Evolutionary conservation across 2,888 invertebrate genomes (phyloP), one percentile per base, ranked within the genome.

Genomic region (Erebia epiphron): DNA sequence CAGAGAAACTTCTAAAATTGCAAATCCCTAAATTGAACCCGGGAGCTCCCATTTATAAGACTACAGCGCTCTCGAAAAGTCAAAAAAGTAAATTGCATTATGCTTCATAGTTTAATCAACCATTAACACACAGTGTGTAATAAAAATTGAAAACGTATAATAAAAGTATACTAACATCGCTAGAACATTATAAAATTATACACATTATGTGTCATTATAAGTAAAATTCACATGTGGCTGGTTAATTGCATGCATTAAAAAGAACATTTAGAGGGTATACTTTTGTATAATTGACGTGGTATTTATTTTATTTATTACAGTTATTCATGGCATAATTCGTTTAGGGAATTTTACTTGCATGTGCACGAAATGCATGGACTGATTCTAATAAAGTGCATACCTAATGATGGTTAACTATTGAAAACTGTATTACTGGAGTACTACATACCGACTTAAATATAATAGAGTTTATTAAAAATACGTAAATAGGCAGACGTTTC

Each of bases 321-420:
- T 82, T 83, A 85, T 84, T 83, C 81, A 79, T 79, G 76, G 52
- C 43, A 73, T 83, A 84, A 84, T 85, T 82, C 81, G 78, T 79
- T 75, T 72, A 77, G 82, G 75, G 81, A 77, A 86, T 84, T 82
- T 43, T 68, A 76, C 70, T 84, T 75, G 85, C 84, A 83, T 83
- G 83, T 75, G 77, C 79, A 80, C 77, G 72, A 66, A 74, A 13
- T 8, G 64, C 5, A 49, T 63, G 13, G 43, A 21, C 9, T n/a
- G 16, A 61, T 46, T 43, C 13, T 8, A 7, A 57, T 26, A 14
- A 57, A 57, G 35, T 26, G 26, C 21, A 26, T 7, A 9, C n/a
- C n/a, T 58, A 43, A n/a, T n/a, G 16, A n/a, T 14, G 8, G n/a
- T 52, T n/a, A 49, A 35, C 35, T 35, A 35, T 35, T 35, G 7